Evolutionary conservation across 1,140 invertebrate genomes (phyloP), one percentile per base, ranked within the genome.

Genomic region (Brachionus sp.): DNA sequence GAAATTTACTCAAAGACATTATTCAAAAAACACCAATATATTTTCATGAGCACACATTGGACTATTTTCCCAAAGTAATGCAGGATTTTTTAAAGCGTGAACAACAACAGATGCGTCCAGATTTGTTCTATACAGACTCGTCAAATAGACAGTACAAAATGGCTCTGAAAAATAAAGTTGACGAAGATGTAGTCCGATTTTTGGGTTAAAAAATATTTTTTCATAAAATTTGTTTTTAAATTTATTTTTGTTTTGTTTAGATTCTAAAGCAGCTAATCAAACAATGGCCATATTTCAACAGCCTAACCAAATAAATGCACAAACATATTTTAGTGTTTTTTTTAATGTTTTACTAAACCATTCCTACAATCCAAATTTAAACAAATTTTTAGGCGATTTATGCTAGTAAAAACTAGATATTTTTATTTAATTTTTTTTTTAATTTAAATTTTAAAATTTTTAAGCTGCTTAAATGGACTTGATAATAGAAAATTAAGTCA

Each of bases 141-240:
- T 80, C 77, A 37, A 80, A 80, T 80, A 57, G 29, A 12, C 77
- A 80, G 57, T 80, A 80, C 16, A 80, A 80, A 16, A 19, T 62
- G 12, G 37, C 62, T 16, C 23, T 80, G 13, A 80, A 80, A 80
- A 80, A 80, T 13, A 80, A 80, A 62, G 77, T 80, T 3, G 77
- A 80, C 12, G 77, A 80, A 35, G 77, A 80, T 44, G 7, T 42
- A 2, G 33, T 16, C 6, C 46, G 77, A 37, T 80, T 80, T 66
- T 42, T 80, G 25, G 77, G 77, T 80, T 29, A 80, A 33, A 80
- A 33, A 62, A 62, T 70, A 5, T 25, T 23, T 42, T 6, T 33
- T 25, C 25, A 39, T 19, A 6, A 16, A 25, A 10, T 57, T 62
- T 0, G 39, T 12, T 62, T 33, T 23, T 12, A 3, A 1, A 75